Percentiles rank a stretch among this genome's conserved stretches.
These are phyloP conservation scores for Drosophila leonis DNA, from an alignment of 2,888 invertebrate species.

Conservation along the genomic window DNA sequence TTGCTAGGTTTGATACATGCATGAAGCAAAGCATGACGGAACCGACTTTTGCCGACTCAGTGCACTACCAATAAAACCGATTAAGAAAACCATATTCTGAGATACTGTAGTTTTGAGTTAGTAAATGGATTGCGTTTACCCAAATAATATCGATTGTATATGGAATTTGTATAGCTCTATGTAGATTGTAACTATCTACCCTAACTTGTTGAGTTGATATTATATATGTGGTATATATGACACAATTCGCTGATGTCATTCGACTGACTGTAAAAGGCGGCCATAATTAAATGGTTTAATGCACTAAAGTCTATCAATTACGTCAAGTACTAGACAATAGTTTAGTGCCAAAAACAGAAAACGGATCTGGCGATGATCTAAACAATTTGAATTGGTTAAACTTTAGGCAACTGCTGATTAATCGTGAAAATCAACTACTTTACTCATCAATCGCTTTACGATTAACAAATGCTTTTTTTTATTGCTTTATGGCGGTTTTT, in stretches of 20 bases:
- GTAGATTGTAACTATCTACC: not conserved
- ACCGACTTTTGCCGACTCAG: not conserved
- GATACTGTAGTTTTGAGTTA: not conserved
- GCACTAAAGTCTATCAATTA: constrained; percentile 25
- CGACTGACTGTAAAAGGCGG: constrained; percentile 9
- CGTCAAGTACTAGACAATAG: constrained; percentile 16
- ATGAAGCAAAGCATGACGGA: not conserved
- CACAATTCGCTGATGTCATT: constrained; percentile 54
- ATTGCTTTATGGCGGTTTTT: not conserved
- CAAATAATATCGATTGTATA: not conserved
- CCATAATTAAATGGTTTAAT: constrained; percentile 16
- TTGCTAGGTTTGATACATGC: not conserved
- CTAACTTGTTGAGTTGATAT: not conserved
- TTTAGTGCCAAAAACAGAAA: constrained; percentile 7
- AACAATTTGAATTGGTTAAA: not conserved
- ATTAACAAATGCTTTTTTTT: no score
- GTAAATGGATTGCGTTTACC: not conserved
- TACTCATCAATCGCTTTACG: not conserved
- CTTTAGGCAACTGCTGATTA: not conserved
- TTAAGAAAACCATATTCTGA: not conserved
- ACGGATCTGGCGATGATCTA: constrained; percentile 35
- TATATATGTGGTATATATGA: constrained; percentile 31
- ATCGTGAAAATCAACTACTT: not conserved
- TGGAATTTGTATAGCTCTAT: not conserved
- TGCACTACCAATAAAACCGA: not conserved